A percentile compares a stretch with the other conserved stretches of the same genome.
phyloP scores from a whole-genome alignment of 1,140 invertebrate genomes.

The Cryptotermes secundus region DNA sequence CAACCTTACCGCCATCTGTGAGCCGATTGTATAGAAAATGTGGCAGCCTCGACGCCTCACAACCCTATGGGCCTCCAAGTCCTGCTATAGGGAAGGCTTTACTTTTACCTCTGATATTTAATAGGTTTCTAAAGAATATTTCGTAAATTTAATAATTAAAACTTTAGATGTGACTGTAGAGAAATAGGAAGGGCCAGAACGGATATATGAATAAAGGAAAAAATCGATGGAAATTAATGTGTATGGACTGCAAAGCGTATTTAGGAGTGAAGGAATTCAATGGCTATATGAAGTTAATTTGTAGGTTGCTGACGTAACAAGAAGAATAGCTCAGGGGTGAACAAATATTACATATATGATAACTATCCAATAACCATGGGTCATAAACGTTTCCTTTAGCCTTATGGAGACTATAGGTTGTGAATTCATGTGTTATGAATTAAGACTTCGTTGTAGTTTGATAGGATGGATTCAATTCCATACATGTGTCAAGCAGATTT shows the following conservation, averaged over 20 bases:
- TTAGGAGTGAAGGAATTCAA: background rate
- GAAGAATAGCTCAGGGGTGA: background rate
- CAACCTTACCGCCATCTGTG: too few species aligned
- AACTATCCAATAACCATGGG: too few species aligned
- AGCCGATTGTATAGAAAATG: too few species aligned
- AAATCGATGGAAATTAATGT: background rate
- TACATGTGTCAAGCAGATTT: too few species aligned
- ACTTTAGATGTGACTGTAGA: background rate
- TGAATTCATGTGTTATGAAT: too few species aligned
- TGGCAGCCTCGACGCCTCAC: too few species aligned
- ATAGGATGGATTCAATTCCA: too few species aligned
- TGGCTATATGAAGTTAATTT: background rate
- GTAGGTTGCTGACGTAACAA: background rate
- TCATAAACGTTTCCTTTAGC: too few species aligned
- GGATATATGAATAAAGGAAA: background rate
- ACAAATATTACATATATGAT: background rate
- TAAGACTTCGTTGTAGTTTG: too few species aligned
- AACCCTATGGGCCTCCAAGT: too few species aligned
- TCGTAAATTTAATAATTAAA: background rate
- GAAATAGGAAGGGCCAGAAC: background rate
- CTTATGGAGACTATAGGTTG: too few species aligned
- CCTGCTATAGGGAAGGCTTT: too few species aligned
- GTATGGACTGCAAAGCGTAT: background rate
- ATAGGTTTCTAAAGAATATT: background rate
- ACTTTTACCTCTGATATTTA: background rate